Evolutionary conservation across 1,140 invertebrate genomes (phyloP).

Genomic region (Lithobius niger): DNA sequence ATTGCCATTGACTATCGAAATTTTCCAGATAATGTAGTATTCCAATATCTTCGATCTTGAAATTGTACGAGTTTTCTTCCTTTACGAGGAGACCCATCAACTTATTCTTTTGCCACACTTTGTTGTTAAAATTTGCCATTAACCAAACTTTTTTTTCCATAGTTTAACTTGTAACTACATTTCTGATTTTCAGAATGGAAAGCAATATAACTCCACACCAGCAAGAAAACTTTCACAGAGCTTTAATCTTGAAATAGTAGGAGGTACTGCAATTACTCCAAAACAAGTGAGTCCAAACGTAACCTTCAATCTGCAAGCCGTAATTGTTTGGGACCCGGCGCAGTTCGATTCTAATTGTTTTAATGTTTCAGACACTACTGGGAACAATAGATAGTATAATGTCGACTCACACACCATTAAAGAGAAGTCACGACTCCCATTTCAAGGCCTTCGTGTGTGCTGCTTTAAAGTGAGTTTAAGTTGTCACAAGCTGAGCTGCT

Average conservation of each 20-base stretch:
- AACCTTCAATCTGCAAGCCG: not conserved
- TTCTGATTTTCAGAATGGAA: slow-evolving; percentile 53
- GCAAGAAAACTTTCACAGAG: slow-evolving; percentile 92
- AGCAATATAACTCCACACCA: slow-evolving; percentile 84
- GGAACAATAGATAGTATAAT: slow-evolving; percentile 86
- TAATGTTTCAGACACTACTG: slow-evolving; percentile 52
- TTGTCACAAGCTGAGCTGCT: too few species aligned
- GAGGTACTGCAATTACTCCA: slow-evolving; percentile 65
- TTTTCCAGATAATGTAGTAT: too few species aligned
- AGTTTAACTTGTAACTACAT: too few species aligned
- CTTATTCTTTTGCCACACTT: too few species aligned
- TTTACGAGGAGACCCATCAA: too few species aligned
- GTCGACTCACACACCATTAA: slow-evolving; percentile 76
- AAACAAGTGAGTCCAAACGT: slow-evolving; percentile 52
- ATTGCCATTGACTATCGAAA: too few species aligned
- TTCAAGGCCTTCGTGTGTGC: slow-evolving; percentile 97
- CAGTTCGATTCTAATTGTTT: slow-evolving; percentile 9
- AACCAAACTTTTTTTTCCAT: slow-evolving; percentile 6
- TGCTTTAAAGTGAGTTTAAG: slow-evolving; percentile 79
- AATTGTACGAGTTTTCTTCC: too few species aligned
- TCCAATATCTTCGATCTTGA: too few species aligned
- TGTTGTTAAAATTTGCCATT: not conserved
- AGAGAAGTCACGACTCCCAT: slow-evolving; percentile 87
- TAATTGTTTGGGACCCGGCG: not conserved
- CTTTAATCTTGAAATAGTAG: slow-evolving; percentile 90